phyloP scores from a whole-genome alignment of 2,797 vertebrate genomes.

The Cyclura pinguis region DNA sequence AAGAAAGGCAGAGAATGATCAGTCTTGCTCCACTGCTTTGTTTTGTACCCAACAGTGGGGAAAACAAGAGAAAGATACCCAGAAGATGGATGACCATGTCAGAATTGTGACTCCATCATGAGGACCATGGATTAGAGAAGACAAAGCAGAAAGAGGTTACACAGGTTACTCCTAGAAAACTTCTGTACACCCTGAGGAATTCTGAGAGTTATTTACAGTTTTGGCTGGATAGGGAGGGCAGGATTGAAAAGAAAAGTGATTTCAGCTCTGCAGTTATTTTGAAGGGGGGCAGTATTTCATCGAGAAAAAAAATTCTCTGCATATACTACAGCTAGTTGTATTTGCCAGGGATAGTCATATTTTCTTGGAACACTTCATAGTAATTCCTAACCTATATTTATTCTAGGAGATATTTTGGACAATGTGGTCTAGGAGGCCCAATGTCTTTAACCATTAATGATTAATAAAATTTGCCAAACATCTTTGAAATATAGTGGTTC shows the following conservation, averaged over 20 bases:
- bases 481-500: background rate
- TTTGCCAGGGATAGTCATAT: background rate
- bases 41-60: background rate
- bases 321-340: too few relatives aligned
- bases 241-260: background rate
- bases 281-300: background rate
- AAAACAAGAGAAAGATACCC: background rate
- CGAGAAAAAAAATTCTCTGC: background rate
- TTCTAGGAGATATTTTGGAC: too few relatives aligned
- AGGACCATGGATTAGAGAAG: background rate
- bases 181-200: background rate
- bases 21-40: background rate
- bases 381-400: background rate
- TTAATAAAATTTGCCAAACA: background rate
- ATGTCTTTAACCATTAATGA: background rate
- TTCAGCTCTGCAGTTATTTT: background rate
- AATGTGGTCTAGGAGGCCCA: background rate
- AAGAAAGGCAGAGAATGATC: background rate
- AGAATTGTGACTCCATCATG: background rate
- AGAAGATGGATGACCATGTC: background rate
- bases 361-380: background rate
- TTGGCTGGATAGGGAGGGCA: background rate
- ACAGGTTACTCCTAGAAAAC: background rate
- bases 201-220: constrained; percentile 5
- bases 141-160: background rate